These are phyloP conservation scores for Lasioglossum pauxillum DNA, from an alignment of 2,888 invertebrate species.

Conservation along the genomic window DNA sequence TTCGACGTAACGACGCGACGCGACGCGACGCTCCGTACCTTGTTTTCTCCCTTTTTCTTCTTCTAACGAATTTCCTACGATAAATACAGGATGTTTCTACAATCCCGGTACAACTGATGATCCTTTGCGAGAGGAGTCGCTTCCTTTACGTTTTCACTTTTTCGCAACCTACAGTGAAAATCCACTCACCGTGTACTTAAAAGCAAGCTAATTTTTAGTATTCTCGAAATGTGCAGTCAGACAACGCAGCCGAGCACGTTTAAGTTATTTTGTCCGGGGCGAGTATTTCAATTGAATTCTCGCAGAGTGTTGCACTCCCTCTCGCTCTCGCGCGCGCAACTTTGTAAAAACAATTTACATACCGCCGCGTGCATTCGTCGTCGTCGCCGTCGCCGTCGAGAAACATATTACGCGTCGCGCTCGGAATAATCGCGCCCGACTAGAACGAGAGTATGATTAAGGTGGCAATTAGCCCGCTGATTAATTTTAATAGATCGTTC, in stretches of 20 bases:
- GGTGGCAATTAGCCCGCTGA: conserved; percentile 25
- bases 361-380: not conserved
- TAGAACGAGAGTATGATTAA: conserved; percentile 3
- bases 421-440: not conserved
- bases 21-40: not conserved
- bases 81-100: not conserved
- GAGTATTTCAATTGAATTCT: not conserved
- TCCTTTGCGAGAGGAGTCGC: not conserved
- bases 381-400: not conserved
- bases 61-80: not conserved
- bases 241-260: not conserved
- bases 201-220: not conserved
- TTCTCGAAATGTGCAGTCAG: not conserved
- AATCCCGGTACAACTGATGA: not conserved
- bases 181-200: not conserved
- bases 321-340: not conserved
- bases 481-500: conserved; percentile 35
- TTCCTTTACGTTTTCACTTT: not conserved
- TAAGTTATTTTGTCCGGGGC: not conserved
- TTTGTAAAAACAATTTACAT: conserved; percentile 1
- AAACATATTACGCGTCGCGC: conserved; percentile 1
- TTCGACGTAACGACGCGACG: conserved; percentile 2
- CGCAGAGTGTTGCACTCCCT: not conserved
- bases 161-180: not conserved
- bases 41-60: not conserved